Evolutionary conservation across 2,888 invertebrate genomes (phyloP), one percentile per base, ranked within the genome.

Genomic region (Cepaea hortensis): DNA sequence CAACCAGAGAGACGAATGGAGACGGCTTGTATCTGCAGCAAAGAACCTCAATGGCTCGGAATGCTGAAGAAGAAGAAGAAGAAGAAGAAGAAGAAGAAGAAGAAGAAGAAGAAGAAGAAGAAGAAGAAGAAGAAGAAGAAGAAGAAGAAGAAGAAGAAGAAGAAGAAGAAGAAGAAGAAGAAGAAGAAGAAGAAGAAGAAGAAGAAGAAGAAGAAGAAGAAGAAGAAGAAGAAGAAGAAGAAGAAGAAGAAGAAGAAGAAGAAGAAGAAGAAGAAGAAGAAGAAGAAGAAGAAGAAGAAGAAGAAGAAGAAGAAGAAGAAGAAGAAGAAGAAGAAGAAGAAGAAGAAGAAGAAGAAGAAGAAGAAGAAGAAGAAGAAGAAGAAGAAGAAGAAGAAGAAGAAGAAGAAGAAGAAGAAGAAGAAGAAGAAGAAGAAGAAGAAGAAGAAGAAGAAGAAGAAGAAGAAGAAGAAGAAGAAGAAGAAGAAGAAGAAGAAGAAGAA

Each of bases 71-170:
- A 62, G 81, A 62, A 81, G 81, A 55, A 6, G 11, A 55, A 55
- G 11, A 18, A 65, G n/a, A 62, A 61, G 35, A 81, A 81, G 23
- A 81, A 62, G 6, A 81, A 62, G 23, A 81, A 62, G 65, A 61
- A 61, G 65, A 81, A 62, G 65, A 81, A 81, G 20, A 81, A 62
- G 65, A 62, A 81, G 81, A 81, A 61, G 20, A 62, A 81, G 81
- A 81, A 62, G 81, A 62, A 81, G 81, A 81, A 62, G 62, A 62
- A 81, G 81, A 81, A 62, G 65, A 81, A 81, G 81, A 81, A 62
- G 65, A 62, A 81, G 81, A 81, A 62, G 65, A 62, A 81, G 81
- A 81, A 62, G 65, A 62, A 81, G 81, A 81, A 62, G 65, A 62
- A 81, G 81, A 81, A 62, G 13, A n/a, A 72, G n/a, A n/a, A n/a